A percentile compares a stretch with the other conserved stretches of the same genome.
Evolutionary conservation across 2,113 vertebrate species (phyloP).

Genomic region (Nycticorax nycticorax): DNA sequence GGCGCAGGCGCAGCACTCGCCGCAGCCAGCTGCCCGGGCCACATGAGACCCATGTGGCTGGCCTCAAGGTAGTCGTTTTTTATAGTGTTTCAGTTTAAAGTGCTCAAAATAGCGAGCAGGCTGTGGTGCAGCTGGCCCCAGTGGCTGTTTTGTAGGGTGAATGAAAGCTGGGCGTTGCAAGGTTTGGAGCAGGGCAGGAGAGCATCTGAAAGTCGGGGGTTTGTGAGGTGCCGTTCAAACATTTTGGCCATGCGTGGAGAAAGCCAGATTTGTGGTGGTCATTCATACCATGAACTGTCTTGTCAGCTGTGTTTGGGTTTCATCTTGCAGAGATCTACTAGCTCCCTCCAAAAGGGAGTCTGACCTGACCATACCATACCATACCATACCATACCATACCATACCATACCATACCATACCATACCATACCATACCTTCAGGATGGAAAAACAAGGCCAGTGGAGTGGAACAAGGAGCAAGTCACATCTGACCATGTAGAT

Average conservation of each 20-base stretch:
- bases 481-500: not conserved
- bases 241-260: not conserved
- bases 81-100: not conserved
- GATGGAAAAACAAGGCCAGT: not conserved
- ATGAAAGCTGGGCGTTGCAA: not conserved
- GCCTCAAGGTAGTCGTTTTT: not conserved
- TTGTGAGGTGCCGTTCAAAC: not conserved
- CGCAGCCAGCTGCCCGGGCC: accelerated
- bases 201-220: not conserved
- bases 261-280: not conserved
- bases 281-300: not conserved
- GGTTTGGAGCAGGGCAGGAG: not conserved
- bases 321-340: not conserved
- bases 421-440: not conserved
- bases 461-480: not conserved
- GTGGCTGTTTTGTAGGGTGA: not conserved
- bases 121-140: not conserved
- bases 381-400: too few species aligned
- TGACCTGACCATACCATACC: not conserved
- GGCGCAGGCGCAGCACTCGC: accelerated
- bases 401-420: not conserved
- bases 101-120: not conserved
- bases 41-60: not conserved
- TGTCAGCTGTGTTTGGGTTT: not conserved
- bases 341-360: not conserved